Evolutionary conservation across 2,797 vertebrate genomes (phyloP), one percentile per base, ranked within the genome.

Genomic region (Phaenicophaeus curvirostris): DNA sequence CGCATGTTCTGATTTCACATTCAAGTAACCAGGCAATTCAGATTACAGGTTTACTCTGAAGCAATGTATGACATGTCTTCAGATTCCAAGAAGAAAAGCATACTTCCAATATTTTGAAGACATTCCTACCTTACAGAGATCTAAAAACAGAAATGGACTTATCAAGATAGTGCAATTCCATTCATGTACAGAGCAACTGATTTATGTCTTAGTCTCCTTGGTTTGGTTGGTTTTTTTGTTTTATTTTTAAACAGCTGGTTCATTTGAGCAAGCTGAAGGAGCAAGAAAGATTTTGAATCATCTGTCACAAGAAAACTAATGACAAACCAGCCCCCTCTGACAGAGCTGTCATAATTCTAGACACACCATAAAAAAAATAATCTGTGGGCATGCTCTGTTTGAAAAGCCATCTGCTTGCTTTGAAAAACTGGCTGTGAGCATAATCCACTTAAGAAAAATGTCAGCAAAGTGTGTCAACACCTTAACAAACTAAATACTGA

Each of bases 341-440:
- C 96, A 97, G 89, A 90, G n/a, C 88, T 91, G 81, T 90, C 93
- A 88, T 35, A 92, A 87, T 96, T 95, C 75, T 86, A 91, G 85
- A 97, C 78, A 87, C 51, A 42, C 54, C 48, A 42, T 42, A 59
- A 79, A 91, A 80, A 80, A 86, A 81, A 94, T 21, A 82, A 83
- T 91, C 96, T 87, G 65, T 57, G 42, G 82, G 94, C 91, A 85
- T 85, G 82, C 78, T 96, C 92, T 25, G 25, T 94, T 94, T 86
- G 93, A 96, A 96, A 96, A 97, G 95, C 96, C 97, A 97, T 97
- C 96, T 97, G 96, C 95, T 92, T 94, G 85, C 96, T 95, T 91
- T 85, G 89, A 92, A 97, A 95, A 95, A 95, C 89, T 95, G 92
- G 89, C 91, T 95, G 73, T 28, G 33, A 96, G 82, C 72, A 87